Base-by-base conservation (phyloP, 2,113 vertebrate species). In the Stictonetta naevosa region DNA sequence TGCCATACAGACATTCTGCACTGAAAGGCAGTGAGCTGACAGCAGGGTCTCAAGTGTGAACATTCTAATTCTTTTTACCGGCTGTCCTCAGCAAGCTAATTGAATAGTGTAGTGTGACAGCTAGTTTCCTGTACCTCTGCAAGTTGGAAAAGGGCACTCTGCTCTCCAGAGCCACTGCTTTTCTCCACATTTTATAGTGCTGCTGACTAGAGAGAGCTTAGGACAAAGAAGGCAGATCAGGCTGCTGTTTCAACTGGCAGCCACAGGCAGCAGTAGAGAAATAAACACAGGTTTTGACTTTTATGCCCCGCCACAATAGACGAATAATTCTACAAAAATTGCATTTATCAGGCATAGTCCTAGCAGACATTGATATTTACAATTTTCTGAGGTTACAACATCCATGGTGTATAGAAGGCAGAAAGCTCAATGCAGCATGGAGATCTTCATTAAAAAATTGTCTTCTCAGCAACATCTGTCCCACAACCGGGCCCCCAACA, bases 331-430 rank as follows among this genome's bases (percentile, higher is more conserved):
- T 42, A 12, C 12, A 48, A 13, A 46, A 62, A 59, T 18, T 75
- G 5, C 3, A 8, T 42, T 64, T 16, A 42, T 31, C 67, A 42
- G 18, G 25, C 6, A 62, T 1, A 59, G 48, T 56, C 33, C 46
- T 66, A 74, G 36, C 36, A 67, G 68, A 31, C 3, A 5, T 11
- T 36, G 21, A 33, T 74, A 28, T 48, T 72, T 53, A 12, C 77
- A 74, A 66, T 20, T 40, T 18, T 67, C 28, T 42, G 44, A 50
- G 59, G 22, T 11, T 59, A 36, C 40, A 56, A 17, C 15, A 20
- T 9, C 6, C 0, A 0, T 11, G 2, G n/a, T 58, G 8, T 62
- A 17, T 16, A 78, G 69, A 50, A 62, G 60, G 21, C 67, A 83
- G 33, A 63, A 31, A 86, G 26, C 31, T 90, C 59, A 55, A 0